phyloP scores from a whole-genome alignment of 2,797 vertebrate genomes.

The Semaprochilodus insignis region DNA sequence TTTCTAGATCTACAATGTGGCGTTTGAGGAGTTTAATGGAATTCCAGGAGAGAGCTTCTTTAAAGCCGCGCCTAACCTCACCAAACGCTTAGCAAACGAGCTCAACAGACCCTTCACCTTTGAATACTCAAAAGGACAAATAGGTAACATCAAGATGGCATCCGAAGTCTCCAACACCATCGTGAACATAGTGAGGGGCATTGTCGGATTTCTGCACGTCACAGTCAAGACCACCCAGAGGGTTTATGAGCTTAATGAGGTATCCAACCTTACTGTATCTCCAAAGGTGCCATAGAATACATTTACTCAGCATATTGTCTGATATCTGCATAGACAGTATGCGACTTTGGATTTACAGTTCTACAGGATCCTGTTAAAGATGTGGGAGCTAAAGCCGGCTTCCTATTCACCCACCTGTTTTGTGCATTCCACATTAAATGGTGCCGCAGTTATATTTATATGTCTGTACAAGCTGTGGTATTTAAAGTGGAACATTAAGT shows the following conservation, averaged over 20 bases:
- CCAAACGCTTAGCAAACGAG: constrained; percentile 73
- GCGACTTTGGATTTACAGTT: too few relatives aligned
- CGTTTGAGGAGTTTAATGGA: constrained; percentile 81
- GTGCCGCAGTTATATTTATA: too few relatives aligned
- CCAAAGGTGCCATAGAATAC: too few relatives aligned
- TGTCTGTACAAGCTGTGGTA: too few relatives aligned
- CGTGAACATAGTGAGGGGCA: constrained; percentile 83
- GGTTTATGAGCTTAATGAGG: constrained; percentile 82
- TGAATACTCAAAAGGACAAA: constrained; percentile 77
- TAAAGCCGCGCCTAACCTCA: constrained; percentile 70
- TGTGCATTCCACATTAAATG: too few relatives aligned
- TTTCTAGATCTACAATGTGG: constrained; percentile 76
- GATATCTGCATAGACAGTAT: too few relatives aligned
- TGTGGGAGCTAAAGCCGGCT: too few relatives aligned
- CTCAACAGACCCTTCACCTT: constrained; percentile 84
- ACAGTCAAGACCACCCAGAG: constrained; percentile 84
- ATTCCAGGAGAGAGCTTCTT: constrained; percentile 72
- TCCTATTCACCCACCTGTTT: too few relatives aligned
- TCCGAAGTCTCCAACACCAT: constrained; percentile 70
- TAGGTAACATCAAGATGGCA: constrained; percentile 76
- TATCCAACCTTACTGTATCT: constrained; percentile 34
- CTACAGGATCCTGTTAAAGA: too few relatives aligned
- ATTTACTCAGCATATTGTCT: neutral
- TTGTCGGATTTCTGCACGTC: constrained; percentile 78
- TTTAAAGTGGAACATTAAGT: too few relatives aligned